phyloP scores from a whole-genome alignment of 2,888 invertebrate species.

The Glyphotaelius pellucidus region DNA sequence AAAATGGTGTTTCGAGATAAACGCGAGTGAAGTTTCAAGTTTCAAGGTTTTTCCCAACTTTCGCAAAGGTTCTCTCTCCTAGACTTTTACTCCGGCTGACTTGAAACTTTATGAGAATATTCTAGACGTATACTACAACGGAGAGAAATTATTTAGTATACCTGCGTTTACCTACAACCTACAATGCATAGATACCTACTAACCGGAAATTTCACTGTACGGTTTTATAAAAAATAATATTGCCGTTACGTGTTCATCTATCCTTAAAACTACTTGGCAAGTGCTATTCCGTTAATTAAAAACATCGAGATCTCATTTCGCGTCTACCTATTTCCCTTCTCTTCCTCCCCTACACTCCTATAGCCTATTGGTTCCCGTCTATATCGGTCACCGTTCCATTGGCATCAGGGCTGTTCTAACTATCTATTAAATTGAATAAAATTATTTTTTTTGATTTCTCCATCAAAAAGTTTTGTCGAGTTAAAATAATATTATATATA shows the following conservation, averaged over 20 bases:
- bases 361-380: background rate
- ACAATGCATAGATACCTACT: background rate
- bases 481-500: no score
- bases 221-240: background rate
- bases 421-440: background rate
- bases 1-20: no score
- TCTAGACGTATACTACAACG: no score
- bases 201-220: background rate
- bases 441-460: background rate
- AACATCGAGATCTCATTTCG: slow-evolving; percentile 20
- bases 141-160: background rate
- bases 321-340: background rate
- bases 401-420: slow-evolving; percentile 10
- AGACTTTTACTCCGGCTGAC: no score
- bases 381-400: background rate
- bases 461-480: background rate
- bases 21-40: no score
- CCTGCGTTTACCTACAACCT: background rate
- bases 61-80: no score
- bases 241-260: background rate
- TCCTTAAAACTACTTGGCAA: slow-evolving; percentile 7
- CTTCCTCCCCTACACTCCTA: background rate
- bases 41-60: no score
- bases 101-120: no score
- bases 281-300: slow-evolving; percentile 11